These are phyloP conservation scores for Sparus aurata DNA, from an alignment of 2,797 vertebrate species.

Conservation along the genomic window DNA sequence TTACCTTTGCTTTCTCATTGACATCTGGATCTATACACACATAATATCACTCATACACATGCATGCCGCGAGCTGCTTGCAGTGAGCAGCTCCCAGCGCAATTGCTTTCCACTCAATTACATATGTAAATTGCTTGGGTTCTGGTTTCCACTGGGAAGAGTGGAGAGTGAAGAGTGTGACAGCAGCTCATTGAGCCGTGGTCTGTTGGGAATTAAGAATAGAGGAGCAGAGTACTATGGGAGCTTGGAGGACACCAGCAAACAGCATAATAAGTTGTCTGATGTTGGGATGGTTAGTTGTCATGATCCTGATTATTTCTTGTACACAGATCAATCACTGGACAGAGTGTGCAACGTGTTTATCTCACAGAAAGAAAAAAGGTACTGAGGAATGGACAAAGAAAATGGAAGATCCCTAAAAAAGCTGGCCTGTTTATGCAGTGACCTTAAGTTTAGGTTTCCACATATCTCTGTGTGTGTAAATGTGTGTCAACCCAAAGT, in stretches of 20 bases:
- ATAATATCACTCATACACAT: conserved; percentile 22
- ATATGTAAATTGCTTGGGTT: conserved; percentile 72
- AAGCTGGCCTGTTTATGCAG: background rate
- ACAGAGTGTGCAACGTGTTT: too few species aligned
- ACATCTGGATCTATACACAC: conserved; percentile 17
- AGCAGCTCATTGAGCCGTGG: conserved; percentile 35
- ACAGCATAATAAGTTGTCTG: conserved; percentile 1
- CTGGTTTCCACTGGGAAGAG: conserved; percentile 52
- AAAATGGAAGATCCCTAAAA: too few species aligned
- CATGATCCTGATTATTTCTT: background rate
- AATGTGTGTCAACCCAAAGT: too few species aligned
- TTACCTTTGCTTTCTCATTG: background rate
- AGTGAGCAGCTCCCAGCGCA: conserved; percentile 12
- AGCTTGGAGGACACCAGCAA: conserved; percentile 15
- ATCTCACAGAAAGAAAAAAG: too few species aligned
- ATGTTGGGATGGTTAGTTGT: background rate
- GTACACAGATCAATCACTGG: too few species aligned
- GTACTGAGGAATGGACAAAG: too few species aligned
- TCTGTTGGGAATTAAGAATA: conserved; percentile 48
- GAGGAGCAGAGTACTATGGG: conserved; percentile 17
- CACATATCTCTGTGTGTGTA: background rate
- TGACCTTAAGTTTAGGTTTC: background rate
- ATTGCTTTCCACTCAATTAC: conserved; percentile 73
- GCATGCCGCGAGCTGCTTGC: background rate
- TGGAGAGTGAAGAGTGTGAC: too few species aligned